Conservation (phyloP, 2,888 invertebrate species). For the Protodeltote pygarga region DNA sequence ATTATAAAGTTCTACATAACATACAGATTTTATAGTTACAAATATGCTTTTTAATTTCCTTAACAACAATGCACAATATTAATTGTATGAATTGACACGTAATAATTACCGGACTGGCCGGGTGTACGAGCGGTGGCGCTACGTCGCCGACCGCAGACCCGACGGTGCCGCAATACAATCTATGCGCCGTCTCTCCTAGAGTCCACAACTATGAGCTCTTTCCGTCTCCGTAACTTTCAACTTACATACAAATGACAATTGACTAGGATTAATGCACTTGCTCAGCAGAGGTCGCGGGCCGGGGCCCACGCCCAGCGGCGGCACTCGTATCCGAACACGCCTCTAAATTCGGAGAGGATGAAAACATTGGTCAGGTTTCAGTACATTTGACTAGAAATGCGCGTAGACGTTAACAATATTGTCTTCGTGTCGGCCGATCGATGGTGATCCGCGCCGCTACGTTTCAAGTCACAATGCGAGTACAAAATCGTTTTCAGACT, state of each 20-base stretch:
- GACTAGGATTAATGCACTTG: conserved; percentile 83
- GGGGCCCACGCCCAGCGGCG: conserved; percentile 53
- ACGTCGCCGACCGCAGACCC: conserved; percentile 24
- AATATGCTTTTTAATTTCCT: conserved; percentile 77
- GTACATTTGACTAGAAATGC: conserved; percentile 82
- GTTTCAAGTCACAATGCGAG: conserved; percentile 68
- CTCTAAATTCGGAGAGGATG: conserved; percentile 68
- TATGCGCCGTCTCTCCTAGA: conserved; percentile 40
- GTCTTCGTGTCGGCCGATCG: conserved; percentile 57
- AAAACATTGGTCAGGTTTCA: conserved; percentile 81
- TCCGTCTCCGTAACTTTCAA: conserved; percentile 56
- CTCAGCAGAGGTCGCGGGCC: conserved; percentile 53
- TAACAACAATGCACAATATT: conserved; percentile 83
- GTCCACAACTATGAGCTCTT: conserved; percentile 45
- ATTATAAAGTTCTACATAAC: conserved; percentile 81
- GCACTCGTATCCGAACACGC: conserved; percentile 66
- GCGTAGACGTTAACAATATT: conserved; percentile 61
- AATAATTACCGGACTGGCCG: conserved; percentile 62
- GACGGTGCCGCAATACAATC: conserved; percentile 29
- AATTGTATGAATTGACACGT: conserved; percentile 86
- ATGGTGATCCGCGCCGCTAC: conserved; percentile 58
- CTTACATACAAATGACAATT: conserved; percentile 84
- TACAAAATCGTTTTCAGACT: conserved; percentile 79
- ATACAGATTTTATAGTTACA: conserved; percentile 79
- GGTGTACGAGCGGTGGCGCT: conserved; percentile 32